These are phyloP conservation scores for Hippasteria phrygiana DNA, from an alignment of 53 echinoderm and acorn worm genomes.

Conservation along the genomic window DNA sequence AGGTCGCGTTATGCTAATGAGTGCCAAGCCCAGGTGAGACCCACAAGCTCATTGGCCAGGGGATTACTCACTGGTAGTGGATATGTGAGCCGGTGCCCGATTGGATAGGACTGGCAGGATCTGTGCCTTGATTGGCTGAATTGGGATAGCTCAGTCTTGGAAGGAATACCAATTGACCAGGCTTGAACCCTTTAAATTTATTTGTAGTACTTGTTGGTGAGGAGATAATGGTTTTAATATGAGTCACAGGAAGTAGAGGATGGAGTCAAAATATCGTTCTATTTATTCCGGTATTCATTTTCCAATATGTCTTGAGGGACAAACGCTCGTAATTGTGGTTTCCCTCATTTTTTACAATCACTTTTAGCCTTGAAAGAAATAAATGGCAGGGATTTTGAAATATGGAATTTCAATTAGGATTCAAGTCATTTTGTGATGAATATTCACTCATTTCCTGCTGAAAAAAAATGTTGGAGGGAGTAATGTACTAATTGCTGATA, in stretches of 20 bases:
- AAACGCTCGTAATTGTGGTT: not conserved
- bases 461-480: not conserved
- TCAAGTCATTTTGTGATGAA: slow-evolving; percentile 1
- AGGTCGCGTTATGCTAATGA: slow-evolving; percentile 55
- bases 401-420: slow-evolving; percentile 46
- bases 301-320: slow-evolving; percentile 45
- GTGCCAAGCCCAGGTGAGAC: slow-evolving; percentile 5
- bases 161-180: slow-evolving; percentile 52
- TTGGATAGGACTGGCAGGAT: slow-evolving; percentile 26
- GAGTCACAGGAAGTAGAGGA: slow-evolving; percentile 58
- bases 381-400: not conserved
- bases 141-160: not conserved
- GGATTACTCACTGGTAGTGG: slow-evolving; percentile 21
- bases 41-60: slow-evolving; percentile 20
- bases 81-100: slow-evolving; percentile 12
- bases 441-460: not conserved
- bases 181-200: slow-evolving; percentile 53
- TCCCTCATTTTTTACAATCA: not conserved
- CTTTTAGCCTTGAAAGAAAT: slow-evolving; percentile 8
- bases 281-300: slow-evolving; percentile 50
- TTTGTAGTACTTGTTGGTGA: slow-evolving; percentile 47
- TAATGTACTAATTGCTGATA: too few species aligned
- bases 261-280: not conserved
- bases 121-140: slow-evolving; percentile 19
- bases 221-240: slow-evolving; percentile 38